phyloP scores from a whole-genome alignment of 1,140 invertebrate species.

The Drosophila miranda region DNA sequence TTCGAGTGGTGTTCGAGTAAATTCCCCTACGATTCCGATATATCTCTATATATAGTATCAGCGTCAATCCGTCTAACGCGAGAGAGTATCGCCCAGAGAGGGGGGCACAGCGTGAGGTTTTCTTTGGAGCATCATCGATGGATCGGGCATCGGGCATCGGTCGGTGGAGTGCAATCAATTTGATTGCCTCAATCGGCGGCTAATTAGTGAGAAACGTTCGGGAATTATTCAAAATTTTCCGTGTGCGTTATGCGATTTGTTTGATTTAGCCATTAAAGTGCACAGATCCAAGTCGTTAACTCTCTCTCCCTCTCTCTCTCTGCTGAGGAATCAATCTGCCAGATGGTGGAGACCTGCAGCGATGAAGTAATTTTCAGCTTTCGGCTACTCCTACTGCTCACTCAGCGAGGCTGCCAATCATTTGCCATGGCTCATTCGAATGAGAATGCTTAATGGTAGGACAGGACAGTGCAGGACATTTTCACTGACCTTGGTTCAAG shows the following conservation, averaged over 20 bases:
- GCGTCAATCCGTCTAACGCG: slow-evolving; percentile 65
- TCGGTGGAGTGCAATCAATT: slow-evolving; percentile 63
- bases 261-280: slow-evolving; percentile 50
- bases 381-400: not conserved
- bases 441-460: not conserved
- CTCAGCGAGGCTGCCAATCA: slow-evolving; percentile 8
- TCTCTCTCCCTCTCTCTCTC: no score
- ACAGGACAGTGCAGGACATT: slow-evolving; percentile 35
- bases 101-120: slow-evolving; percentile 54
- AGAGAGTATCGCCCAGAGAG: no score
- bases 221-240: slow-evolving; percentile 55
- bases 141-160: slow-evolving; percentile 12
- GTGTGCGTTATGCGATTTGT: slow-evolving; percentile 43
- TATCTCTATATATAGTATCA: slow-evolving; percentile 63
- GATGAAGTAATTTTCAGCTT: slow-evolving; percentile 63
- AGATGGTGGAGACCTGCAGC: slow-evolving; percentile 16
- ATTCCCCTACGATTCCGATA: slow-evolving; percentile 47
- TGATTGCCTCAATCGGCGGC: slow-evolving; percentile 78
- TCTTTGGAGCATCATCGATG: slow-evolving; percentile 3
- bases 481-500: slow-evolving; percentile 55
- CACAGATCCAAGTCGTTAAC: slow-evolving; percentile 8
- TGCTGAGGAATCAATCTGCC: slow-evolving; percentile 17
- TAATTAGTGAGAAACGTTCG: slow-evolving; percentile 69
- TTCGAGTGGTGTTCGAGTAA: slow-evolving; percentile 23
- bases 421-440: slow-evolving; percentile 40